phyloP scores from a whole-genome alignment of 2,888 invertebrate species.

The Campoletis raptor region DNA sequence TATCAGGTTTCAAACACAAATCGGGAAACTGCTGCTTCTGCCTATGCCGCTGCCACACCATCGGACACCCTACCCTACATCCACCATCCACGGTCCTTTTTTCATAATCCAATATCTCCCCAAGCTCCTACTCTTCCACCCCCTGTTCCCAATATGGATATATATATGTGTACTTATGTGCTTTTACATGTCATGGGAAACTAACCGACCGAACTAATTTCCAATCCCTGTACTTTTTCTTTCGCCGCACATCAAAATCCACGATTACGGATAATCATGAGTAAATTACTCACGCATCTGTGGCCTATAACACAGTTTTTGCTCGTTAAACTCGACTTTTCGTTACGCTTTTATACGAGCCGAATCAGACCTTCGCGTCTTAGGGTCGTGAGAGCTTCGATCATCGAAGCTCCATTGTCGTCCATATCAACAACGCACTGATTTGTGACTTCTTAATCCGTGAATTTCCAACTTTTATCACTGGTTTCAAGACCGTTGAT shows the following conservation, averaged over 20 bases:
- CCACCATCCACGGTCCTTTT: constrained; percentile 45
- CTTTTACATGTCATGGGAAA: constrained; percentile 66
- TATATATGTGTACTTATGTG: not conserved
- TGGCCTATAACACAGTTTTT: constrained; percentile 67
- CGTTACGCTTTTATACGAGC: constrained; percentile 44
- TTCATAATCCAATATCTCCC: constrained; percentile 74
- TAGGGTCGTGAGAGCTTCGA: not conserved
- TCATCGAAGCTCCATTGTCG: constrained; percentile 24
- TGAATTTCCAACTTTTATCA: constrained; percentile 30
- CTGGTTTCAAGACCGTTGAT: not conserved
- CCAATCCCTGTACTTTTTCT: constrained; percentile 38
- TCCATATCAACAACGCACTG: constrained; percentile 6
- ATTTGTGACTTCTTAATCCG: constrained; percentile 30
- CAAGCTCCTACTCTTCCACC: not conserved
- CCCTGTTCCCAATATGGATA: not conserved
- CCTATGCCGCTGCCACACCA: constrained; percentile 69
- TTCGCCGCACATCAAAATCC: constrained; percentile 11
- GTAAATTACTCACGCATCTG: constrained; percentile 83
- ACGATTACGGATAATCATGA: constrained; percentile 78
- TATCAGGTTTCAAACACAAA: constrained; percentile 84
- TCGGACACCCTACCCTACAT: constrained; percentile 9
- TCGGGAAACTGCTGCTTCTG: constrained; percentile 80
- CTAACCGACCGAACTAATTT: constrained; percentile 55
- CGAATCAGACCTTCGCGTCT: not conserved
- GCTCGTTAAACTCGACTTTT: constrained; percentile 74